Evolutionary conservation across 1,140 invertebrate genomes (phyloP).

Genomic region (Chrysomallon squamiferum): DNA sequence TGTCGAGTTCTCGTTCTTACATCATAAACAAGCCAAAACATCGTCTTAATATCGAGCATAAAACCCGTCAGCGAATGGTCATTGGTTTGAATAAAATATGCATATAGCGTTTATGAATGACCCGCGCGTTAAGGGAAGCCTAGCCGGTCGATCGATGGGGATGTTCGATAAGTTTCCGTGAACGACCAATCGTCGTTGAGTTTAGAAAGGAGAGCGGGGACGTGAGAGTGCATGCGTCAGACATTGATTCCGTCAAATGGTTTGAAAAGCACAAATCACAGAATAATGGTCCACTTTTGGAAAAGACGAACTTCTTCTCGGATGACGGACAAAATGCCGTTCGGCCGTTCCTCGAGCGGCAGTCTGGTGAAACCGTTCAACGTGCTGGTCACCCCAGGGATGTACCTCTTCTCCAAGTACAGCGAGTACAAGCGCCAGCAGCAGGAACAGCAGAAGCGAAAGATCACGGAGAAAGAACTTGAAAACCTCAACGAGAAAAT

Average conservation of each 20-base stretch:
- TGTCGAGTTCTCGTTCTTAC: too few species aligned
- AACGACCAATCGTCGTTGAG: too few species aligned
- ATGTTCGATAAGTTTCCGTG: too few species aligned
- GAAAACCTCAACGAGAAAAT: slow-evolving; percentile 89
- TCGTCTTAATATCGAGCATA: too few species aligned
- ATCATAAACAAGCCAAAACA: too few species aligned
- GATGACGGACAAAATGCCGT: slow-evolving; percentile 27
- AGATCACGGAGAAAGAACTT: slow-evolving; percentile 83
- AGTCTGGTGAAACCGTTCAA: slow-evolving; percentile 79
- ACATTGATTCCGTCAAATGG: slow-evolving; percentile 6
- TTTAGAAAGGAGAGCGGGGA: too few species aligned
- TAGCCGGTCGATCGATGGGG: too few species aligned
- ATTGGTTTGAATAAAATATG: too few species aligned
- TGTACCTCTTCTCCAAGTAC: slow-evolving; percentile 90
- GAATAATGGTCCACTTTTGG: slow-evolving; percentile 17
- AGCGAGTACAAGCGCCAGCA: slow-evolving; percentile 84
- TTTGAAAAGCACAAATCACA: slow-evolving; percentile 5
- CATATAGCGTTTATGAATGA: too few species aligned
- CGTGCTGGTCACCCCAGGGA: slow-evolving; percentile 81
- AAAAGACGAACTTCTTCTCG: slow-evolving; percentile 11
- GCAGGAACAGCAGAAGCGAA: slow-evolving; percentile 78
- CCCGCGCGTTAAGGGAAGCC: too few species aligned
- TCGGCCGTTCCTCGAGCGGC: slow-evolving; percentile 12
- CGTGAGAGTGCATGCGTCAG: neutral
- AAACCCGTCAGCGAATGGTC: too few species aligned